Base-by-base conservation (phyloP, 2,797 vertebrate genomes). In the Lepilemur septentrionalis region DNA sequence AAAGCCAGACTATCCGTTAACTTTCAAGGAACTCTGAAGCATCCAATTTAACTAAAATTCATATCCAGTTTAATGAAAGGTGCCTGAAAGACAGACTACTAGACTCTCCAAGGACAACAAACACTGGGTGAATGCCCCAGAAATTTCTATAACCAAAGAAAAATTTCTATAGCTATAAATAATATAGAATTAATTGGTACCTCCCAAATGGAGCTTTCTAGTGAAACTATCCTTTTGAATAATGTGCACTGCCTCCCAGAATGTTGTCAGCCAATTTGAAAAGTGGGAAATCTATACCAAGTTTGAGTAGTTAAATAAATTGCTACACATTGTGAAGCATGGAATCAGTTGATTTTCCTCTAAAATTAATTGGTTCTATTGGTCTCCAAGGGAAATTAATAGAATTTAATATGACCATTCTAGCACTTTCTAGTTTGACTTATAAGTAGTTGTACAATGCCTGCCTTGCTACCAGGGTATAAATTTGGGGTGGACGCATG, bases 371-470 rank as follows among this genome's bases (percentile, higher is more conserved):
- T 52, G 17, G 1, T 46, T 91, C 52, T 65, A 75, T 93, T 67
- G 11, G n/a, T 38, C n/a, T 79, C 35, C 48, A 91, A 67, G 25
- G 17, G 23, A 95, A 95, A 80, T 82, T 38, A 80, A 43, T 18
- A 91, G 83, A 83, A 80, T 94, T 59, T 80, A 5, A 57, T 52
- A 55, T 46, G 59, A 61, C 25, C 46, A 73, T 87, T 28, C 55
- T 73, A 38, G 25, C 1, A 80, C n/a, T 84, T 83, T 55, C 43
- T 80, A 50, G 30, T 67, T 83, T 95, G 50, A 70, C n/a, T 93
- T 79, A 28, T 50, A 93, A 91, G 61, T 46, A 52, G 69, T 72
- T 85, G 12, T 81, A 61, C 94, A 94, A 94, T 78, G 57, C 32
- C 75, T 94, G 22, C 38, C 52, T 93, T 67, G 52, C 25, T 63